Evolutionary conservation across 2,797 vertebrate species (phyloP).

Genomic region (Schizothorax lantsangensis): DNA sequence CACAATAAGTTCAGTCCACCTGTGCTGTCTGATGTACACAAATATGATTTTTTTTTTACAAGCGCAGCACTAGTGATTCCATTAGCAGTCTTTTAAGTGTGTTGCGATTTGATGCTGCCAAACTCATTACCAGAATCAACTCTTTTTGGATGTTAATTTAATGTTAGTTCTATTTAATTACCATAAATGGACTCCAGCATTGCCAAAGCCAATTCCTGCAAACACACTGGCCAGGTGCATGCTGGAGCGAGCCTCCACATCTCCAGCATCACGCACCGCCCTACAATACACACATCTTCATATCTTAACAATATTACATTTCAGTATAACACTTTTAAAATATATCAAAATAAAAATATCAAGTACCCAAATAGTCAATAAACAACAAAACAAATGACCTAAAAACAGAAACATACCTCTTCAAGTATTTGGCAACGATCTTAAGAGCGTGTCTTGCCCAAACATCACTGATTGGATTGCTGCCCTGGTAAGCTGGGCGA

Average conservation of each 20-base stretch:
- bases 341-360: background rate
- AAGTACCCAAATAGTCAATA: background rate
- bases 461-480: slow-evolving; percentile 95
- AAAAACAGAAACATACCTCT: slow-evolving; percentile 66
- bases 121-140: slow-evolving; percentile 27
- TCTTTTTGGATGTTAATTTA: slow-evolving; percentile 30
- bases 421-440: slow-evolving; percentile 80
- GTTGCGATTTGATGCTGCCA: slow-evolving; percentile 23
- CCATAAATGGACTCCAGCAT: slow-evolving; percentile 97
- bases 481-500: slow-evolving; percentile 94
- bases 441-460: slow-evolving; percentile 90
- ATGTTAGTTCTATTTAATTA: slow-evolving; percentile 70
- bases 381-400: background rate
- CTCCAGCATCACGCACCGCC: slow-evolving; percentile 86
- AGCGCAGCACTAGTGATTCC: slow-evolving; percentile 4
- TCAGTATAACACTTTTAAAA: background rate
- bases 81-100: slow-evolving; percentile 22
- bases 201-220: slow-evolving; percentile 96
- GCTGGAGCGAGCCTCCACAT: slow-evolving; percentile 87
- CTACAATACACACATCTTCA: slow-evolving; percentile 69
- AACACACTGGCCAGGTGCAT: slow-evolving; percentile 97
- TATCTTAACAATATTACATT: background rate
- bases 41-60: background rate
- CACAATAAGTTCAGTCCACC: slow-evolving; percentile 2
- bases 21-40: slow-evolving; percentile 11